phyloP scores from a whole-genome alignment of 1,140 invertebrate genomes.

The Meloidogyne floridensis region DNA sequence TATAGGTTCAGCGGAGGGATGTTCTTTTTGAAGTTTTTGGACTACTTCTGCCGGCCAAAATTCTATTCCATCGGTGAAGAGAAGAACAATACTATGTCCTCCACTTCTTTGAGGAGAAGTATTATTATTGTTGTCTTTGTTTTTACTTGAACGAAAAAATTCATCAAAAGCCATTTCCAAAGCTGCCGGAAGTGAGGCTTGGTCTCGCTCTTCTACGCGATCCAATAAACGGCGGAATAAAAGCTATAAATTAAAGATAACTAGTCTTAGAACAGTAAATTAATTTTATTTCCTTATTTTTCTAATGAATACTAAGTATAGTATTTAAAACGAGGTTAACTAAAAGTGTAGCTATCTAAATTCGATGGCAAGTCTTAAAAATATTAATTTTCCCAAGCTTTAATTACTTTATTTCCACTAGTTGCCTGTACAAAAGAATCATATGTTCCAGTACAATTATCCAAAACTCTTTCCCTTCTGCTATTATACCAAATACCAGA shows the following conservation, averaged over 20 bases:
- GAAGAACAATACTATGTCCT: constrained; percentile 59
- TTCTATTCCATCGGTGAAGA: constrained; percentile 65
- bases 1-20: constrained; percentile 37
- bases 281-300: too few species aligned
- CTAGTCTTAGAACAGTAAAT: too few species aligned
- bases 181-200: constrained; percentile 58
- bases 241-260: constrained; percentile 27
- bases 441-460: constrained; percentile 20
- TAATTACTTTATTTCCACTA: constrained; percentile 21
- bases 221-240: constrained; percentile 57
- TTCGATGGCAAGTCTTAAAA: too few species aligned
- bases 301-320: too few species aligned
- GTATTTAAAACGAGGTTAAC: too few species aligned
- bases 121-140: constrained; percentile 1
- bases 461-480: constrained; percentile 14
- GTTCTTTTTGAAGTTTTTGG: neutral
- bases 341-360: too few species aligned
- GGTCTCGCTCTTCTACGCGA: constrained; percentile 60
- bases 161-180: constrained; percentile 55
- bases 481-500: constrained; percentile 49
- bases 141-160: constrained; percentile 32
- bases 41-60: constrained; percentile 61
- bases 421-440: constrained; percentile 27
- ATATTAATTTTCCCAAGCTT: too few species aligned
- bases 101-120: constrained; percentile 35